A percentile compares a stretch with the other conserved stretches of the same genome.
These are phyloP conservation scores for Okamejei kenojei DNA, from an alignment of 2,797 vertebrate genomes.

Conservation along the genomic window DNA sequence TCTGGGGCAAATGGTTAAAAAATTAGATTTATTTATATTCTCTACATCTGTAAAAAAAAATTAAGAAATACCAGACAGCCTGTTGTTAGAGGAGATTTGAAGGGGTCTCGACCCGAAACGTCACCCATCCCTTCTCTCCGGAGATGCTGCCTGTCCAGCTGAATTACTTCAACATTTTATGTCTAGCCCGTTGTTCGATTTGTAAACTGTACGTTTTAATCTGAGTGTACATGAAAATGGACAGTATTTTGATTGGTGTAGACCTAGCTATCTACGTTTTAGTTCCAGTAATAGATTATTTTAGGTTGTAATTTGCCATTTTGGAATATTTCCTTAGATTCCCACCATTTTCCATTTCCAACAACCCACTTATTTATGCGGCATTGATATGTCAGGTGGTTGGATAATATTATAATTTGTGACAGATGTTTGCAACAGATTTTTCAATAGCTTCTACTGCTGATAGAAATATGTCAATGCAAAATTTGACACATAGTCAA, in stretches of 20 bases:
- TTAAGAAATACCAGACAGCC: neutral
- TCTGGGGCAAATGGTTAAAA: neutral
- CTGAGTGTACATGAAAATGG: neutral
- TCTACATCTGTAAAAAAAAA: neutral
- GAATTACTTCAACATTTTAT: no score
- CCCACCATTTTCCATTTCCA: neutral
- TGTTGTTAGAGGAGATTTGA: neutral
- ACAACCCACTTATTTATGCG: neutral
- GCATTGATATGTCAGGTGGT: neutral
- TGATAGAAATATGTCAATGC: neutral
- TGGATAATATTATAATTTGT: neutral
- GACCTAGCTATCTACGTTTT: neutral
- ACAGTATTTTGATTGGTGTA: neutral
- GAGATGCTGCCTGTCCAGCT: no score
- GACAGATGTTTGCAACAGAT: neutral
- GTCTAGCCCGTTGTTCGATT: no score
- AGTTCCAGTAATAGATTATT: neutral
- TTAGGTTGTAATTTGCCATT: neutral
- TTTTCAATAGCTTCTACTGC: neutral
- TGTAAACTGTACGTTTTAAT: neutral
- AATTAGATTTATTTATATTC: neutral
- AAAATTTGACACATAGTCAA: neutral
- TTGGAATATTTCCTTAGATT: neutral
- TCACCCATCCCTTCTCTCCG: no score
- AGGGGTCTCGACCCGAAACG: no score